Evolutionary conservation across 1,140 invertebrate genomes (phyloP).

Genomic region (Copidosoma floridanum): DNA sequence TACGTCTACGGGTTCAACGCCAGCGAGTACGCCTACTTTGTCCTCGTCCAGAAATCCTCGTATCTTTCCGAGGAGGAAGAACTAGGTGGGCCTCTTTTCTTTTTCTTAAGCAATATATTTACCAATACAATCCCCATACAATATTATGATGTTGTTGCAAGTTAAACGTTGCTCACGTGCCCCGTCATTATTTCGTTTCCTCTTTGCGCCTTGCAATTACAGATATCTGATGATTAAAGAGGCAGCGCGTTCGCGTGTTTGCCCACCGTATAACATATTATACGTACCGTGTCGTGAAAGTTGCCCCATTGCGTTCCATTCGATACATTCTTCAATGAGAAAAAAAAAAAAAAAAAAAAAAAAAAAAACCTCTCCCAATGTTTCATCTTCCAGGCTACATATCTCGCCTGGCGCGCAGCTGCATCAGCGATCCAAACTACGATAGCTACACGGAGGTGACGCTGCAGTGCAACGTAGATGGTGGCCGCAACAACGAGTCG

Average conservation of each 20-base stretch:
- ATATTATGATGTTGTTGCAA: no score
- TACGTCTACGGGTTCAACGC: constrained; percentile 96
- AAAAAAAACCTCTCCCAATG: no score
- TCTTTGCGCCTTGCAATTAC: not conserved
- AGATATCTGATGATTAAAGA: no score
- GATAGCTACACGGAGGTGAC: constrained; percentile 95
- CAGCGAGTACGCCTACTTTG: constrained; percentile 91
- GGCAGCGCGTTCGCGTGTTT: no score
- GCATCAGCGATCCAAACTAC: constrained; percentile 91
- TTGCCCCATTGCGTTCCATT: no score
- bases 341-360: no score
- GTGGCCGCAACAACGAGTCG: constrained; percentile 55
- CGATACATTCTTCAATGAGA: no score
- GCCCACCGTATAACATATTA: no score
- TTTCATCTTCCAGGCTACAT: constrained; percentile 61
- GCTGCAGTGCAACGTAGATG: constrained; percentile 75
- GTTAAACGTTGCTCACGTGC: no score
- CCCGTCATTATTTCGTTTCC: not conserved
- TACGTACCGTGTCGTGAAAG: no score
- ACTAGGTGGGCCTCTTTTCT: constrained; percentile 57
- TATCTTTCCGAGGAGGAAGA: constrained; percentile 85
- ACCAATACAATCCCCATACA: no score
- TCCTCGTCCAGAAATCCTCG: constrained; percentile 90
- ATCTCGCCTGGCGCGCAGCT: constrained; percentile 84
- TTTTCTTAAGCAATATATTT: no score